Evolutionary conservation across 2,888 invertebrate genomes (phyloP), one percentile per base, ranked within the genome.

Genomic region (Crocallis elinguaria): DNA sequence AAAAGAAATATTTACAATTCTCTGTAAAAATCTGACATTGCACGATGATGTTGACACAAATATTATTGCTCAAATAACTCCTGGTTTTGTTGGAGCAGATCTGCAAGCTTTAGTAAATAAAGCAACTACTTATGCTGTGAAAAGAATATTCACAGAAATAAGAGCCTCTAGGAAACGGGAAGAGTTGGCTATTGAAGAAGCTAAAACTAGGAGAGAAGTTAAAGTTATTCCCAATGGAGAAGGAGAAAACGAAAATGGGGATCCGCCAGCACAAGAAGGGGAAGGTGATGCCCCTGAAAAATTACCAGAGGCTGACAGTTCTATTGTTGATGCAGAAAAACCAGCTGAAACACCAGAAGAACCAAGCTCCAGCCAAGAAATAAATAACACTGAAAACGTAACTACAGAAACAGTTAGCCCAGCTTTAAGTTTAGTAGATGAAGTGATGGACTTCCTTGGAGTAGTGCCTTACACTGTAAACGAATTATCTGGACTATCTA

Each of bases 71-170:
- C 94, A 95, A 69, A 92, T 95, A 42, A 98, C 98, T 5, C 99
- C 99, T 0, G 99, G 99, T 0, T 99, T 95, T 92, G 99, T 99
- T 25, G 99, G 98, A 9, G 98, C 98, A 3, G 98, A 99, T 93
- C 89, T 99, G 64, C 93, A 95, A 80, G 95, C 97, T 0, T 90
- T 99, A 45, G 94, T 96, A 0, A 93, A 97, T 59, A 97, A 98
- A 84, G 97, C 99, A 1, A 96, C 97, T 7, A 95, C 97, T 79
- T 94, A 94, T 65, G 98, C 98, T 35, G 95, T 98, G 0, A 96
- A 97, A 73, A 82, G 92, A 65, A 86, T 90, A 49, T 92, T 92
- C 71, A 69, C 76, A 51, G 84, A 89, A 60, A 82, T 91, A 19
- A 70, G 76, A 48, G 67, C 67, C 32, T 66, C 70, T 11, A 75